A percentile compares a stretch with the other conserved stretches of the same genome.
These are phyloP conservation scores for Macrosiphum euphorbiae DNA, from an alignment of 2,888 invertebrate genomes.

Conservation along the genomic window DNA sequence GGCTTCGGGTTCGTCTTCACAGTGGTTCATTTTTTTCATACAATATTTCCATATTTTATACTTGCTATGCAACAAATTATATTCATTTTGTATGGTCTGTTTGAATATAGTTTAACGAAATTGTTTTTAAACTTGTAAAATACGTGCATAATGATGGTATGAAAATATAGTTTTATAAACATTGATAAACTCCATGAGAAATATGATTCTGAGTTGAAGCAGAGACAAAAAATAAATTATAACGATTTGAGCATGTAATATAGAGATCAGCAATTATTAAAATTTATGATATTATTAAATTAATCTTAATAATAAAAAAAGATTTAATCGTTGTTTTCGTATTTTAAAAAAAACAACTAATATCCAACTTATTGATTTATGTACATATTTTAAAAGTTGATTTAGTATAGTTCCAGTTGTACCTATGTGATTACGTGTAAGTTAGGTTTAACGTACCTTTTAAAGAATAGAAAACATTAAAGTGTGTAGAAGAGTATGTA, in stretches of 20 bases:
- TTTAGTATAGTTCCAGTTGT: background rate
- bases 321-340: background rate
- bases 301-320: background rate
- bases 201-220: background rate
- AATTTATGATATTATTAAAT: background rate
- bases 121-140: background rate
- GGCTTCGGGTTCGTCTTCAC: slow-evolving; percentile 53
- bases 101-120: background rate
- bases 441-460: background rate
- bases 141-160: background rate
- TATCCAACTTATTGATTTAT: background rate
- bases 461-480: background rate
- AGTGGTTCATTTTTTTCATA: background rate
- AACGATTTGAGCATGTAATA: background rate
- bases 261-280: background rate
- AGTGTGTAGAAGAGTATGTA: background rate
- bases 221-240: background rate
- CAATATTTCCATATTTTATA: background rate
- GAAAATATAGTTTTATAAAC: background rate
- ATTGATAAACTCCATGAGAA: background rate
- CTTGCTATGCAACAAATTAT: background rate
- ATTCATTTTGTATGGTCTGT: background rate
- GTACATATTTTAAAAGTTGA: background rate
- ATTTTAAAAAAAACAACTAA: background rate
- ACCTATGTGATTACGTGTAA: background rate